Evolutionary conservation across 2,888 invertebrate genomes (phyloP).

Genomic region (Eristalis pertinax): DNA sequence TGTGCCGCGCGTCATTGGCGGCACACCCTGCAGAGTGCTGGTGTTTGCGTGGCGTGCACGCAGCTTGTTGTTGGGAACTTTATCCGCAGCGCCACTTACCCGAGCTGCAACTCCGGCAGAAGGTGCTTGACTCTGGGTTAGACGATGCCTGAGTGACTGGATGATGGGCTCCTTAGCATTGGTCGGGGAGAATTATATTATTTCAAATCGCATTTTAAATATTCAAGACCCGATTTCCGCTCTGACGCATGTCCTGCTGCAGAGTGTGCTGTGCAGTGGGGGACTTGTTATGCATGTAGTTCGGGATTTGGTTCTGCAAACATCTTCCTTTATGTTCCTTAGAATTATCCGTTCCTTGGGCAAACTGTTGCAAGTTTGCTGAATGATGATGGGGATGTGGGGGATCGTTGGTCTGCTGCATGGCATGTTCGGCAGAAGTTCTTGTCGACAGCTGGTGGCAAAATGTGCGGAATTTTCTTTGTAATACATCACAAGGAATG

Average conservation of each 20-base stretch:
- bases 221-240: conserved; percentile 53
- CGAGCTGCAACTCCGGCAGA: conserved; percentile 9
- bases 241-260: neutral
- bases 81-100: conserved; percentile 22
- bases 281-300: conserved; percentile 1
- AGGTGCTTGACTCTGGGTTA: conserved; percentile 31
- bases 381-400: neutral
- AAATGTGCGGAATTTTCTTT: conserved; percentile 1
- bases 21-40: neutral
- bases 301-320: conserved; percentile 30
- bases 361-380: conserved; percentile 36
- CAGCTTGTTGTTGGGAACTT: conserved; percentile 18
- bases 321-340: conserved; percentile 26
- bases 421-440: neutral
- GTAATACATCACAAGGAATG: neutral
- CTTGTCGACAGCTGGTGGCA: neutral
- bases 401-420: neutral
- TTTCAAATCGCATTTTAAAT: conserved; percentile 64
- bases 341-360: conserved; percentile 19
- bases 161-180: neutral
- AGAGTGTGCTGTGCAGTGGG: neutral
- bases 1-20: neutral
- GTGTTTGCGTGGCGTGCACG: conserved; percentile 1
- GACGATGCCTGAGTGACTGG: conserved; percentile 13
- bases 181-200: conserved; percentile 29